Conservation (phyloP, 2,797 vertebrate species). For the Mormyrus proboscirostris region DNA sequence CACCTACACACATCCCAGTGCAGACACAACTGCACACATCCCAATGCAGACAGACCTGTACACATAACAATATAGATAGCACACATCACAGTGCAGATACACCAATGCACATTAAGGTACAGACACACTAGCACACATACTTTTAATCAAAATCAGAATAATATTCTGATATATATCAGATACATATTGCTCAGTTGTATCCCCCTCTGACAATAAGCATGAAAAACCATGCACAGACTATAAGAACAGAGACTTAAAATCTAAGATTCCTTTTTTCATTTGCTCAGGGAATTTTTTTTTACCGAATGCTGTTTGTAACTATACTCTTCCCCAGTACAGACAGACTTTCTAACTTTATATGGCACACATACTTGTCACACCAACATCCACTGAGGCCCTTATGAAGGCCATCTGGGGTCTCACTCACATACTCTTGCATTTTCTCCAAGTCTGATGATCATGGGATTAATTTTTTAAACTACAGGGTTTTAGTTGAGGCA, state of each 20-base stretch:
- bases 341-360: not conserved
- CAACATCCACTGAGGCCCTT: not conserved
- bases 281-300: not conserved
- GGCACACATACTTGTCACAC: not conserved
- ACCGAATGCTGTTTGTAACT: not conserved
- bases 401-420: not conserved
- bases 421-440: not conserved
- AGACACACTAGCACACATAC: not conserved
- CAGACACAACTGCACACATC: not conserved
- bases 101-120: not conserved
- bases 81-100: not conserved
- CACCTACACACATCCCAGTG: not conserved
- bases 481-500: not conserved
- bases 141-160: not conserved
- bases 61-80: not conserved
- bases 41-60: not conserved
- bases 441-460: not conserved
- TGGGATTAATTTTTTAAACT: not conserved
- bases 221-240: not conserved
- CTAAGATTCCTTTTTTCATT: not conserved
- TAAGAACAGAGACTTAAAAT: not conserved
- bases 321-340: not conserved
- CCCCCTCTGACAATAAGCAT: not conserved
- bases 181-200: not conserved
- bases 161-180: not conserved